Percentiles rank a stretch among this genome's conserved stretches.
phyloP scores from a whole-genome alignment of 2,888 invertebrate genomes.

The Prionchulus punctatus region DNA sequence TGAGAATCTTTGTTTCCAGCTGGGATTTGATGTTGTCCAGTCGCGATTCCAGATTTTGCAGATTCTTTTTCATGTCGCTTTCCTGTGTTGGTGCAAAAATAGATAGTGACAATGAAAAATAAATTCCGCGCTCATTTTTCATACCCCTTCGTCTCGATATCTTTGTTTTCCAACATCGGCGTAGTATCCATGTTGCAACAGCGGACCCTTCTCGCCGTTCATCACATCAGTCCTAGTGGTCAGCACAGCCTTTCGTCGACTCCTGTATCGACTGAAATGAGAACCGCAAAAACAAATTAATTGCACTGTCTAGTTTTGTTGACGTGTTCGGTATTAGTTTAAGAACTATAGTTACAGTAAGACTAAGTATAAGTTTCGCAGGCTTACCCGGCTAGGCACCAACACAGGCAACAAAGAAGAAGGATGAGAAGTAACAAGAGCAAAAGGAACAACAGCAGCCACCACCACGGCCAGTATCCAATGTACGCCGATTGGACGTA shows the following conservation, averaged over 20 bases:
- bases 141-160: not conserved
- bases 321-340: no score
- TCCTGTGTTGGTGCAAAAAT: not conserved
- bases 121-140: not conserved
- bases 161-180: not conserved
- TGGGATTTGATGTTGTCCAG: constrained; percentile 18
- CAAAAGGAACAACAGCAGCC: constrained; percentile 27
- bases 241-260: constrained; percentile 5
- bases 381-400: constrained; percentile 27
- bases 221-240: constrained; percentile 1
- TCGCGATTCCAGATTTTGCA: constrained; percentile 18
- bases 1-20: constrained; percentile 8
- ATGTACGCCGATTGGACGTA: constrained; percentile 12
- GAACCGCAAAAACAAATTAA: not conserved
- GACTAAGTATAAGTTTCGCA: no score
- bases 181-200: not conserved
- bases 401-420: constrained; percentile 27
- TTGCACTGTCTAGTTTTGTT: no score
- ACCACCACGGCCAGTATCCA: constrained; percentile 32
- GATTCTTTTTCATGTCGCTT: constrained; percentile 18
- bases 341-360: no score
- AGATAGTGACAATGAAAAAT: not conserved
- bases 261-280: constrained; percentile 21
- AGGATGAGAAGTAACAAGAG: constrained; percentile 27
- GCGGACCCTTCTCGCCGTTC: not conserved